phyloP scores from a whole-genome alignment of 2,888 invertebrate species.

The Yponomeuta cagnagella region DNA sequence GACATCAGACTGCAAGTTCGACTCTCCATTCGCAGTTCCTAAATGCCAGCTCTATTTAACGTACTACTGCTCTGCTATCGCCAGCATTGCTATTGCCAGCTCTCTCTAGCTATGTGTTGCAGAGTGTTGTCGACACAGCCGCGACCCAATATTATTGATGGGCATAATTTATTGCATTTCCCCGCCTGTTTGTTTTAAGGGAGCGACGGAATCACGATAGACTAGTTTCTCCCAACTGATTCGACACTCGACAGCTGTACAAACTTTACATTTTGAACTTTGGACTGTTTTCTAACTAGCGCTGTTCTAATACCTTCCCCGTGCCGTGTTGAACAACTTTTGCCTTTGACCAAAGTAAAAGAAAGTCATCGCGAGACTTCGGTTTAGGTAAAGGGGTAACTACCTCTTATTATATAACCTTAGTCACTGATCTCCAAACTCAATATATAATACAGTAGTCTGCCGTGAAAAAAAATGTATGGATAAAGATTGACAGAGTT shows the following conservation, averaged over 20 bases:
- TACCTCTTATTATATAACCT: too few species aligned
- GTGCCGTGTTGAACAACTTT: too few species aligned
- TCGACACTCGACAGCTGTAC: neutral
- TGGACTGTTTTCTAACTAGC: neutral
- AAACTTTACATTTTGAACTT: neutral
- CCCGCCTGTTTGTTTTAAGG: conserved; percentile 49
- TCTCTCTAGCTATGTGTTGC: conserved; percentile 21
- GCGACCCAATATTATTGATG: conserved; percentile 63
- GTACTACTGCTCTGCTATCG: too few species aligned
- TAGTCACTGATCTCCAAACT: too few species aligned
- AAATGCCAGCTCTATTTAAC: neutral
- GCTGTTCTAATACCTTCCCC: neutral
- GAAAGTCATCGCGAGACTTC: too few species aligned
- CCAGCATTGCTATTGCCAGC: too few species aligned
- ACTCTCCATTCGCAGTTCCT: neutral
- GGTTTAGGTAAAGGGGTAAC: too few species aligned
- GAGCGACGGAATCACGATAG: conserved; percentile 57
- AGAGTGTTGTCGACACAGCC: conserved; percentile 63
- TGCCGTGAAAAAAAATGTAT: too few species aligned
- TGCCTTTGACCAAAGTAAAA: too few species aligned
- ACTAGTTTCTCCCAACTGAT: neutral
- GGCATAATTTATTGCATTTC: conserved; percentile 62
- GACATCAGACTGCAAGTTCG: neutral
- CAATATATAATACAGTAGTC: too few species aligned
- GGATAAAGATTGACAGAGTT: too few species aligned